Evolutionary conservation across 2,113 vertebrate genomes (phyloP).

Genomic region (Hystrix brachyura): DNA sequence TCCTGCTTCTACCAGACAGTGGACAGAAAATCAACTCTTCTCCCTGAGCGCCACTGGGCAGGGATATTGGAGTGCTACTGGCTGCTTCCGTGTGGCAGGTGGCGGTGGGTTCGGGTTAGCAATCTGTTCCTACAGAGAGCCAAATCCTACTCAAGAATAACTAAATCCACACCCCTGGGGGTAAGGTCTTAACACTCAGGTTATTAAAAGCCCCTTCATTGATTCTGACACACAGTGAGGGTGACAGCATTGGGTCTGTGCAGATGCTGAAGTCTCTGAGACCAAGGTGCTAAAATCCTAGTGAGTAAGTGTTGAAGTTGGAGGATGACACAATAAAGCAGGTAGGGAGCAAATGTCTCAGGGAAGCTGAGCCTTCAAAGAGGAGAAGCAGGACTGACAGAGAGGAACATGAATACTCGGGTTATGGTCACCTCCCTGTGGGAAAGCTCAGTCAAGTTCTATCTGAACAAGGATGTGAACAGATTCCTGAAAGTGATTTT

Average conservation of each 20-base stretch:
- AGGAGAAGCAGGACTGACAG: background rate
- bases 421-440: background rate
- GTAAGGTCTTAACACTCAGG: background rate
- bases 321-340: background rate
- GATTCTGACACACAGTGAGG: background rate
- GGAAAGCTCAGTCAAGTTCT: background rate
- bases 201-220: background rate
- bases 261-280: background rate
- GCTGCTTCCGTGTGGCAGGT: background rate
- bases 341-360: no score
- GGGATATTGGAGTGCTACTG: background rate
- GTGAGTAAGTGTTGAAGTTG: background rate
- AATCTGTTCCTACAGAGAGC: background rate
- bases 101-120: background rate
- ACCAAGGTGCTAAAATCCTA: background rate
- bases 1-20: background rate
- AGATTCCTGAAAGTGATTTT: background rate
- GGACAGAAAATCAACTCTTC: background rate
- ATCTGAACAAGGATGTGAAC: background rate
- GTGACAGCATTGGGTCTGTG: background rate
- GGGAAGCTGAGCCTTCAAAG: background rate
- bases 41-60: background rate
- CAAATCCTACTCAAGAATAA: background rate
- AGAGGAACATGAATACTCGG: background rate
- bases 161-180: background rate